Percentiles rank a stretch among this genome's conserved stretches.
Conservation (phyloP, 2,113 vertebrate genomes). For the Aspiorhynchus laticeps region DNA sequence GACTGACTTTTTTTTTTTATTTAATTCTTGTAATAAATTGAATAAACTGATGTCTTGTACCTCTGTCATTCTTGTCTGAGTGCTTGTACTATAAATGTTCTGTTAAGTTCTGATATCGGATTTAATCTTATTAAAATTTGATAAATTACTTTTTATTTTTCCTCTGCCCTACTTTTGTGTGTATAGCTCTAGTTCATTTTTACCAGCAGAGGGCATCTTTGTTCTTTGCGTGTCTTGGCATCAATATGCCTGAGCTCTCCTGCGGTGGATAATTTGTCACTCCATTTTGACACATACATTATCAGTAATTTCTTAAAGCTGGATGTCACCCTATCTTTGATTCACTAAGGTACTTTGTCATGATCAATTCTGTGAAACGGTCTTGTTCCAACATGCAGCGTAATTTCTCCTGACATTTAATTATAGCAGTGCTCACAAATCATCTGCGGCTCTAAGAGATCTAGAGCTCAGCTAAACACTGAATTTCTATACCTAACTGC, state of each 20-base stretch:
- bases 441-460: constrained; percentile 3
- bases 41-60: background rate
- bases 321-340: constrained; percentile 3
- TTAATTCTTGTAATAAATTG: background rate
- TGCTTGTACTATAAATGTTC: background rate
- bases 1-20: background rate
- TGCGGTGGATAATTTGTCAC: background rate
- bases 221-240: background rate
- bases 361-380: background rate
- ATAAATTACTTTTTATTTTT: background rate
- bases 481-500: background rate
- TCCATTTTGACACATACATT: background rate
- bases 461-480: background rate
- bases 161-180: background rate
- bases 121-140: background rate
- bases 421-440: constrained; percentile 24
- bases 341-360: constrained; percentile 4
- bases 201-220: constrained; percentile 26
- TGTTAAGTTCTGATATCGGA: background rate
- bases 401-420: constrained; percentile 15
- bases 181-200: background rate
- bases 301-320: background rate
- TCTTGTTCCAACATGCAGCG: constrained; percentile 20
- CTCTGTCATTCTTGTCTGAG: background rate
- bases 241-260: background rate